A percentile compares a stretch with the other conserved stretches of the same genome.
Evolutionary conservation across 2,888 invertebrate genomes (phyloP).

Genomic region (Laothoe populi): DNA sequence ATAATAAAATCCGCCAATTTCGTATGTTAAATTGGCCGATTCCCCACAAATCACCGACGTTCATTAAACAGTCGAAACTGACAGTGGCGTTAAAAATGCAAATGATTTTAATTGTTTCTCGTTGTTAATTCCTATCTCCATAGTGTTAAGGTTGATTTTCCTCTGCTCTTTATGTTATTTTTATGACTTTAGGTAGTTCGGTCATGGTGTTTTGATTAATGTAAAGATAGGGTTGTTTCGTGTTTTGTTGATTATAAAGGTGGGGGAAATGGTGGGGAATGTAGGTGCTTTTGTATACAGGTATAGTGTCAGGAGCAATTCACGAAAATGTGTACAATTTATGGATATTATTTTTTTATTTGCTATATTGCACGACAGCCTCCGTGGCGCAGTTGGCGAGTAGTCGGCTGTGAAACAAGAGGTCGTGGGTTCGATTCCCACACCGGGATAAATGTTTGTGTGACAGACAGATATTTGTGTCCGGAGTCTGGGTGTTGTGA

Average conservation of each 20-base stretch:
- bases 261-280: neutral
- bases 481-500: too few species aligned
- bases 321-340: too few species aligned
- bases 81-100: conserved; percentile 42
- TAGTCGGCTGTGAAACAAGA: too few species aligned
- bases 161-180: neutral
- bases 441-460: too few species aligned
- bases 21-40: conserved; percentile 38
- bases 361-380: too few species aligned
- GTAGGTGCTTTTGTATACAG: too few species aligned
- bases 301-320: too few species aligned
- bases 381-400: too few species aligned
- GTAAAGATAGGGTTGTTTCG: conserved; percentile 7
- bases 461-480: too few species aligned
- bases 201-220: conserved; percentile 15
- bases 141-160: neutral
- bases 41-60: conserved; percentile 39
- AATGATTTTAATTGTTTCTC: conserved; percentile 30
- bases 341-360: too few species aligned
- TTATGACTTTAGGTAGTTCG: conserved; percentile 1
- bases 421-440: too few species aligned
- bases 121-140: neutral
- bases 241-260: conserved; percentile 10
- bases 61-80: conserved; percentile 40
- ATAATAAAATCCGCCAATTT: conserved; percentile 17